These are phyloP conservation scores for Lycaena phlaeas DNA, from an alignment of 2,888 invertebrate genomes.

Conservation along the genomic window DNA sequence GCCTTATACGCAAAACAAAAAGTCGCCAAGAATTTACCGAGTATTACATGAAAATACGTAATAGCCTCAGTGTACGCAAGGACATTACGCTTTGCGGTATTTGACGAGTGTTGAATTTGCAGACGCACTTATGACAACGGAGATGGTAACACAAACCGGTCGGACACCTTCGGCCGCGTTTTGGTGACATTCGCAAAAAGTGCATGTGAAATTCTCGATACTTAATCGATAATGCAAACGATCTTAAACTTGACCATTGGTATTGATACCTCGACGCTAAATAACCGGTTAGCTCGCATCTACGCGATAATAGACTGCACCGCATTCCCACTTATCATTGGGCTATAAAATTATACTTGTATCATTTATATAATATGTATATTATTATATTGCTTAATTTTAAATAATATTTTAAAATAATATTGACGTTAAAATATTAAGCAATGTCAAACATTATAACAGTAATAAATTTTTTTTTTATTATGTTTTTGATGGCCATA, in stretches of 20 bases:
- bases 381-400: too few relatives aligned
- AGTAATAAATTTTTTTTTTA: too few relatives aligned
- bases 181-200: conserved; percentile 70
- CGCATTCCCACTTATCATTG: conserved; percentile 38
- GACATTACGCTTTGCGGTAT: conserved; percentile 36
- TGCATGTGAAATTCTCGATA: conserved; percentile 53
- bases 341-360: conserved; percentile 7
- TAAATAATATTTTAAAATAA: too few relatives aligned
- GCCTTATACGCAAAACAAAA: too few relatives aligned
- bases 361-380: too few relatives aligned
- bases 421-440: too few relatives aligned
- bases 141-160: conserved; percentile 63
- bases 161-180: conserved; percentile 60
- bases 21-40: too few relatives aligned
- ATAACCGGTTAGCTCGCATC: conserved; percentile 46
- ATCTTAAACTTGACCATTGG: conserved; percentile 43
- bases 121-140: conserved; percentile 61
- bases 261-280: conserved; percentile 44
- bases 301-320: conserved; percentile 31
- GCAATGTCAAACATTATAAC: too few relatives aligned
- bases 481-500: too few relatives aligned
- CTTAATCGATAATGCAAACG: conserved; percentile 38
- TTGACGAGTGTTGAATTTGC: conserved; percentile 66
- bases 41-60: background rate
- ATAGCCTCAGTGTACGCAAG: background rate